A percentile compares a stretch with the other conserved stretches of the same genome.
phyloP scores from a whole-genome alignment of 2,113 vertebrate genomes.

The Epinephelus cyanopodus region DNA sequence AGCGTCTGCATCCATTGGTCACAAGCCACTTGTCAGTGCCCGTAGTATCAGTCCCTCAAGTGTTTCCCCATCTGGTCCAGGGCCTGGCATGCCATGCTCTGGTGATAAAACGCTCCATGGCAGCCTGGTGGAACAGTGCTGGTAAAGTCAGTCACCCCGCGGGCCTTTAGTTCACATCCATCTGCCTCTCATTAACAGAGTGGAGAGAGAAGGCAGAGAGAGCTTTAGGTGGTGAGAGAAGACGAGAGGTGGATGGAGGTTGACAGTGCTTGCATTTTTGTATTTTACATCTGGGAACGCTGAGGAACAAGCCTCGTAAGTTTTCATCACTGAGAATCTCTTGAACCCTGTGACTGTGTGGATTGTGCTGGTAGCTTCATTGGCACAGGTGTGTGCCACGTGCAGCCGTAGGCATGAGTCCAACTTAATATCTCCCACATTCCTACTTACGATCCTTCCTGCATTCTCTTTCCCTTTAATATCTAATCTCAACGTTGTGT shows the following conservation, averaged over 20 bases:
- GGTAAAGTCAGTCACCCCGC: slow-evolving; percentile 2
- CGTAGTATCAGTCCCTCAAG: background rate
- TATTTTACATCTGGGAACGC: slow-evolving; percentile 29
- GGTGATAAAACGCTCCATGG: slow-evolving; percentile 6
- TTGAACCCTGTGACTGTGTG: slow-evolving; percentile 1
- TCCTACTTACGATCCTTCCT: background rate
- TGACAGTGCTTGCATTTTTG: slow-evolving; percentile 21
- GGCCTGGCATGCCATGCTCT: background rate
- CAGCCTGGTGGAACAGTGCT: background rate
- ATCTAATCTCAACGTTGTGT: background rate
- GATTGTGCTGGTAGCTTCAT: slow-evolving; percentile 4
- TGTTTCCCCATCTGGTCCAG: slow-evolving; percentile 6
- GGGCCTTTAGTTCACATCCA: slow-evolving; percentile 19
- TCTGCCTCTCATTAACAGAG: slow-evolving; percentile 29
- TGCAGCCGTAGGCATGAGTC: slow-evolving; percentile 5
- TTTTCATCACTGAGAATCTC: background rate
- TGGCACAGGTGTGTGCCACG: slow-evolving; percentile 34
- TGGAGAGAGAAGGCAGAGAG: background rate
- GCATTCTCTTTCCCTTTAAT: background rate
- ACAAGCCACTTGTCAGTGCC: background rate
- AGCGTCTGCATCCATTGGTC: background rate
- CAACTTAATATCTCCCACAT: slow-evolving; percentile 10
- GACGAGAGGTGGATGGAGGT: background rate
- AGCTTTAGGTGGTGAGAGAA: slow-evolving; percentile 12
- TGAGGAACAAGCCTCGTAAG: background rate